Percentiles rank a stretch among this genome's conserved stretches.
Conservation (phyloP, 2,888 invertebrate genomes). For the Platerodrilus igneus region DNA sequence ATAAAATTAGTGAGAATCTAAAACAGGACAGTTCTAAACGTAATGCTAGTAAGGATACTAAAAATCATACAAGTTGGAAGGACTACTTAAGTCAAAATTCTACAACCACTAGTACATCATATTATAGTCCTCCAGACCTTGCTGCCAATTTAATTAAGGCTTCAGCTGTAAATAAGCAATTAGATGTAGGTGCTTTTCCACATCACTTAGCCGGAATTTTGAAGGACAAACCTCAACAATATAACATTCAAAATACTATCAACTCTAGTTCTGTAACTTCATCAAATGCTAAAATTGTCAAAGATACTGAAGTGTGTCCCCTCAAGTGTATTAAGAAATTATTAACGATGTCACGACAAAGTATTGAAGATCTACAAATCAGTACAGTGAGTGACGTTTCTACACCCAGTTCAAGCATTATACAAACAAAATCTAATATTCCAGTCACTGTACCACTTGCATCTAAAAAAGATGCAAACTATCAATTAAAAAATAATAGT, state of each 20-base stretch:
- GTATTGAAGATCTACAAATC: constrained; percentile 49
- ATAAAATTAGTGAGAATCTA: constrained; percentile 20
- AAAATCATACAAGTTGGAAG: constrained; percentile 30
- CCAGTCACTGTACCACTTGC: constrained; percentile 25
- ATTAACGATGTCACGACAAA: constrained; percentile 50
- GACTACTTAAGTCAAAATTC: constrained; percentile 40
- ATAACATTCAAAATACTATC: constrained; percentile 20
- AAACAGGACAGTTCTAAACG: no score
- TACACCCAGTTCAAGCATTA: constrained; percentile 50
- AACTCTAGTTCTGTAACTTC: constrained; percentile 2
- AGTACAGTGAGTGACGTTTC: constrained; percentile 48
- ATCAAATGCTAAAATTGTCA: constrained; percentile 1
- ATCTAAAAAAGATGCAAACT: constrained; percentile 33
- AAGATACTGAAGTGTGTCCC: constrained; percentile 41
- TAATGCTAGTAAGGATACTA: background rate
- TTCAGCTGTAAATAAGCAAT: background rate
- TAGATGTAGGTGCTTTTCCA: background rate
- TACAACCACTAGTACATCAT: constrained; percentile 40
- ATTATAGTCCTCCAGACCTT: constrained; percentile 43
- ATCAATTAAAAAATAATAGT: constrained; percentile 26
- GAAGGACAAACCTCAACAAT: constrained; percentile 34
- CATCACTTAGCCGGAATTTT: constrained; percentile 22
- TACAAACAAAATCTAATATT: constrained; percentile 46
- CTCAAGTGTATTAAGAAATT: constrained; percentile 50
- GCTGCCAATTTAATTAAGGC: constrained; percentile 1